Evolutionary conservation across 1,140 invertebrate genomes (phyloP), one percentile per base, ranked within the genome.

Genomic region (Magallana angulata): DNA sequence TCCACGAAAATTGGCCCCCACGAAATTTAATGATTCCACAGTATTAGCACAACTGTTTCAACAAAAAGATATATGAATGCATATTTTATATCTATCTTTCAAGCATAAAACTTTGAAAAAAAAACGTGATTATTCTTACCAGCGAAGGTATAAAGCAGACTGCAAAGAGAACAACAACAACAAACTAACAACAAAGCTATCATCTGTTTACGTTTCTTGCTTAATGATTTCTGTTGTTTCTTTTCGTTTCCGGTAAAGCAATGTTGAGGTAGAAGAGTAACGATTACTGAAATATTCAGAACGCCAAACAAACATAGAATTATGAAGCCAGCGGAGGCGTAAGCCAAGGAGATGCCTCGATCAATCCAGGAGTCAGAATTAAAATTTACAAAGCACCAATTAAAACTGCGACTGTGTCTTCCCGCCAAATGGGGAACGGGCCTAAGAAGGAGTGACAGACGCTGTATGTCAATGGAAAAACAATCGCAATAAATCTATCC

Each of bases 351-450:
- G 85, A 93, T 93, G 12, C 91, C 88, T 30, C 88, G 88, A 71
- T 90, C 83, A 76, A 85, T 59, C 76, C 24, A 56, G 71, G 87
- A n/a, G n/a, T n/a, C n/a, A n/a, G n/a, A n/a, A n/a, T n/a, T 85
- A 68, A 93, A 93, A 87, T 94, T 93, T 85, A 94, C 91, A 91
- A 95, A 95, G 87, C 94, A 95, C 95, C 95, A n/a, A n/a, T n/a
- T n/a, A n/a, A n/a, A n/a, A n/a, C n/a, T n/a, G n/a, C n/a, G n/a
- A n/a, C n/a, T n/a, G n/a, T n/a, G n/a, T n/a, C n/a, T n/a, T n/a
- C n/a, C n/a, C n/a, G n/a, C 93, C 36, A 95, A 90, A 14, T 95
- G 88, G 1, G 94, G 95, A n/a, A 95, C 89, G 11, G 90, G 83
- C 8, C 92, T 92, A 56, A 95, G 90, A 36, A 93, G 24, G 5